Evolutionary conservation across 2,797 vertebrate species (phyloP).

Genomic region (Hemitrygon akajei): DNA sequence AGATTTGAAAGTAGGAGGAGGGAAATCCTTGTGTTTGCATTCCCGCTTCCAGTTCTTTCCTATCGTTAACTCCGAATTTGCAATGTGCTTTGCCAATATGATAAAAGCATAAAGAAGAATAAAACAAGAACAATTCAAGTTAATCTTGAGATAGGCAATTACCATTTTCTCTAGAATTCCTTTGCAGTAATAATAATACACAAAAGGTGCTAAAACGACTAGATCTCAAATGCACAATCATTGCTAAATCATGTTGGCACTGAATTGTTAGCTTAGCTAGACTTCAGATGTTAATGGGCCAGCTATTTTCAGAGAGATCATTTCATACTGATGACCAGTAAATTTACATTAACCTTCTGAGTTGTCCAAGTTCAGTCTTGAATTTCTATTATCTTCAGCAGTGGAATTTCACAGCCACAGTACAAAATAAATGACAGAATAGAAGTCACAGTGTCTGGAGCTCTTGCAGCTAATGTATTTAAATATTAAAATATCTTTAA

Average conservation of each 20-base stretch:
- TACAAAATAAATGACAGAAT: background rate
- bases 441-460: background rate
- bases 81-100: background rate
- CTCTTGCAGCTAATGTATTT: background rate
- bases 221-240: background rate
- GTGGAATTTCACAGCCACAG: background rate
- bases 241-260: background rate
- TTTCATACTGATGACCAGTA: background rate
- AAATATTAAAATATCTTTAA: background rate
- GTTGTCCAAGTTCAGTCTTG: background rate
- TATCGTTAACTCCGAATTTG: background rate
- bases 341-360: background rate
- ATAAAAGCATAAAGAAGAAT: background rate
- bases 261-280: background rate
- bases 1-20: too few species aligned
- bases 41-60: background rate
- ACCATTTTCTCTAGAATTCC: background rate
- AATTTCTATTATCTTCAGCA: background rate
- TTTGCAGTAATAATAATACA: background rate
- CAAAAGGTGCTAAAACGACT: background rate
- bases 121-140: background rate
- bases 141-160: slow-evolving; percentile 8
- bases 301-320: slow-evolving; percentile 11
- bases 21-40: too few species aligned
- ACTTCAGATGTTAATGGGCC: background rate